phyloP scores from a whole-genome alignment of 2,797 vertebrate genomes.

The Sciaenops ocellatus region DNA sequence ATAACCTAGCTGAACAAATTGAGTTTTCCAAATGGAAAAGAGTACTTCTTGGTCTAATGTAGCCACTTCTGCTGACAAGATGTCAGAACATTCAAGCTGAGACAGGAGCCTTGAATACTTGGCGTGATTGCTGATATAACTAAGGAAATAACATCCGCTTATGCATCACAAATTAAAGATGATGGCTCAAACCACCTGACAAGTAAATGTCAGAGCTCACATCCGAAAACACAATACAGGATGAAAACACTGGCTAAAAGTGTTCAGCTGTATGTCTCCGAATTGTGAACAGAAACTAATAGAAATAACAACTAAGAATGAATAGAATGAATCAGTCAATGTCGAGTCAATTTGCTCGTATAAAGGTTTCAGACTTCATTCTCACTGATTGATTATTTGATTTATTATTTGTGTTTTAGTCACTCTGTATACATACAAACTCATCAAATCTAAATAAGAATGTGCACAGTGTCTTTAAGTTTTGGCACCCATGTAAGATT shows the following conservation, averaged over 20 bases:
- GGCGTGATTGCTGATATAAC: not conserved
- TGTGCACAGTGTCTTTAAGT: not conserved
- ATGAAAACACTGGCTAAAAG: not conserved
- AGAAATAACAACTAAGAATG: not conserved
- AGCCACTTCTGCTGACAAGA: not conserved
- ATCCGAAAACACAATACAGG: not conserved
- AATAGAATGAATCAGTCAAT: not conserved
- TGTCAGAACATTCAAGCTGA: not conserved
- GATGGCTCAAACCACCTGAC: conserved; percentile 15
- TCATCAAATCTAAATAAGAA: not conserved
- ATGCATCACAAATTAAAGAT: conserved; percentile 16
- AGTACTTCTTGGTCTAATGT: not conserved
- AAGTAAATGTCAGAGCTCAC: not conserved
- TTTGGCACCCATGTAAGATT: not conserved
- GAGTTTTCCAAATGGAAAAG: not conserved
- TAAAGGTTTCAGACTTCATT: not conserved
- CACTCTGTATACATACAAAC: not conserved
- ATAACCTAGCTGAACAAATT: not conserved
- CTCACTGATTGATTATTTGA: conserved; percentile 4
- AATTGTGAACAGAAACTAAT: not conserved
- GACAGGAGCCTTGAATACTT: conserved; percentile 5
- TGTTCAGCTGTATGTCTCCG: not conserved
- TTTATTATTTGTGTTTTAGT: not conserved
- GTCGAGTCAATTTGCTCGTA: not conserved
- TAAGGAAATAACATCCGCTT: not conserved